Base-by-base conservation (phyloP, 2,113 vertebrate genomes). In the Cynocephalus volans region DNA sequence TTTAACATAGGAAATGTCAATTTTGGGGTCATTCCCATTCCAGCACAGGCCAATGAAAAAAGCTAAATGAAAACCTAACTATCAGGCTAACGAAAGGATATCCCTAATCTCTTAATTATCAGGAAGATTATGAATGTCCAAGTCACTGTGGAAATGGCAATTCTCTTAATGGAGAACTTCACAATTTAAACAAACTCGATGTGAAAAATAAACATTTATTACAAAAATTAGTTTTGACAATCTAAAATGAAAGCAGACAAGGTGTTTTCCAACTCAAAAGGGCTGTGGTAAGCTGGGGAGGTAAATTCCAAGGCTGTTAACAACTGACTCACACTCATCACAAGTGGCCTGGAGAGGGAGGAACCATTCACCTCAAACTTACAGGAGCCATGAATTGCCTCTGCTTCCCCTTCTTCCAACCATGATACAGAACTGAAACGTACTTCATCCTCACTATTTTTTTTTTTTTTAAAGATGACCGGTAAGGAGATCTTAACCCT, bases 141-240 rank as follows among this genome's bases (percentile, higher is more conserved):
- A 41, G 21, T 52, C 31, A 64, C 19, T 54, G 36, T 23, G 18
- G 41, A 26, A 80, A 14, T 60, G 70, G 33, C n/a, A 31, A 65
- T 41, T 77, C 90, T 60, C 50, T 73, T 73, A 67, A 67, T 69
- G 12, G 4, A 88, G 33, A 79, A 92, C 21, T 93, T 94, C 33
- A 76, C 33, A 73, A 93, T 31, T 89, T 75, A 88, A 88, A 93
- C 73, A 76, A 92, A 93, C 36, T 90, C 83, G 64, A 89, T 67
- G 64, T 95, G 76, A 96, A 97, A 92, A 97, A 94, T 90, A 97
- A 95, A 75, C 82, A 58, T 94, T 98, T 97, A 98, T 95, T 97
- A 93, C 62, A 97, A 97, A 94, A 84, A n/a, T 65, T 15, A 28
- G 24, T 81, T 88, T 67, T 94, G n/a, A 95, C 85, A 88, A 84